Evolutionary conservation across 2,113 vertebrate species (phyloP).

Genomic region (Scomber scombrus): DNA sequence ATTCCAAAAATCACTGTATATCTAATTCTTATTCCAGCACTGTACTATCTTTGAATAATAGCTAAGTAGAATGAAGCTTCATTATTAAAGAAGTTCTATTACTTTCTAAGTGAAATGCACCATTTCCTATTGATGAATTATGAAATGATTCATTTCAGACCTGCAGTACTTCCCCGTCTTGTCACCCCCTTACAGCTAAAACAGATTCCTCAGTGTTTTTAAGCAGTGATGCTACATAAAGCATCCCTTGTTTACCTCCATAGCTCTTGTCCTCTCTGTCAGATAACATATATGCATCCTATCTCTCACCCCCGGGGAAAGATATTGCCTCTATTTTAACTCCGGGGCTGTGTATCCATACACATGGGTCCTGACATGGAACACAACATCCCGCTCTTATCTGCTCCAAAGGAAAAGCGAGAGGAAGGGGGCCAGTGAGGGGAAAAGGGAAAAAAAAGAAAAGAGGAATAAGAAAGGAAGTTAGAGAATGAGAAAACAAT

Average conservation of each 20-base stretch:
- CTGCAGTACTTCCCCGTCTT: constrained; percentile 1
- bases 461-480: background rate
- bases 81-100: background rate
- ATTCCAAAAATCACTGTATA: constrained; percentile 16
- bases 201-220: constrained; percentile 44
- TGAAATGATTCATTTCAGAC: constrained; percentile 10
- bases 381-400: constrained; percentile 48
- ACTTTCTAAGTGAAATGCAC: background rate
- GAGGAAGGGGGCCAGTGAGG: background rate
- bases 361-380: constrained; percentile 45
- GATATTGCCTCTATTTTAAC: constrained; percentile 63
- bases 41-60: constrained; percentile 8
- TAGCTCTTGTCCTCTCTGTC: constrained; percentile 52
- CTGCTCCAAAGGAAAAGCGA: constrained; percentile 27
- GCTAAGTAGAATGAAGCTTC: background rate
- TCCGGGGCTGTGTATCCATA: constrained; percentile 48
- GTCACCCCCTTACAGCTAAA: constrained; percentile 1
- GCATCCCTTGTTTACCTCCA: constrained; percentile 56
- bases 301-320: constrained; percentile 38
- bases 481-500: background rate
- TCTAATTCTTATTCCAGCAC: background rate
- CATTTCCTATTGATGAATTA: background rate
- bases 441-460: background rate
- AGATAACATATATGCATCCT: constrained; percentile 54
- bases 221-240: constrained; percentile 48